Conservation (phyloP, 2,797 vertebrate species). For the Poeciliopsis presidionis region DNA sequence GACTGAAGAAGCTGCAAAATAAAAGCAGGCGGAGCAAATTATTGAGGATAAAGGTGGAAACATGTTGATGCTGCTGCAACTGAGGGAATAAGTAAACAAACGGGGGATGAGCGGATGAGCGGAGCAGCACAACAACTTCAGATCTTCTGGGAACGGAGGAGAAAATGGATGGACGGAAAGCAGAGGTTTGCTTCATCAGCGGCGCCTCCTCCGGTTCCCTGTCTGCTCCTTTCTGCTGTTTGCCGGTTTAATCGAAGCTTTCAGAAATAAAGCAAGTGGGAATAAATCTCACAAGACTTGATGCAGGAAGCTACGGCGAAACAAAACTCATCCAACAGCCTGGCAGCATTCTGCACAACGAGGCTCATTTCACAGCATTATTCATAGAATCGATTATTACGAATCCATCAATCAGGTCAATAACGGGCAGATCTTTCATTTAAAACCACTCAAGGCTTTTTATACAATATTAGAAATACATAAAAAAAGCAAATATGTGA, state of each 20-base stretch:
- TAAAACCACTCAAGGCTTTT: too few species aligned
- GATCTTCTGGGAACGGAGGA: conserved; percentile 58
- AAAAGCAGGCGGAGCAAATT: conserved; percentile 34
- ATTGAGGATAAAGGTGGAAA: conserved; percentile 27
- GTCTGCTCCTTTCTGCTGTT: conserved; percentile 30
- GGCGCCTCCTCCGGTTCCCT: conserved; percentile 11
- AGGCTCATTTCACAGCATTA: conserved; percentile 9
- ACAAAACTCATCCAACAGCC: conserved; percentile 41
- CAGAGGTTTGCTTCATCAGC: conserved; percentile 32
- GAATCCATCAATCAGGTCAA: too few species aligned
- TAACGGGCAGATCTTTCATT: too few species aligned
- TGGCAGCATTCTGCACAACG: conserved; percentile 4
- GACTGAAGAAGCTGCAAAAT: conserved; percentile 29
- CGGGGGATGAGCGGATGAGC: conserved; percentile 57
- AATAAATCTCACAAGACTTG: conserved; percentile 44
- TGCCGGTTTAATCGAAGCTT: conserved; percentile 60
- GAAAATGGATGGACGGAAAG: conserved; percentile 43
- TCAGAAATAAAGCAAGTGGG: conserved; percentile 58
- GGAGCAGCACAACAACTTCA: conserved; percentile 39
- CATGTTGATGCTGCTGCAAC: conserved; percentile 59
- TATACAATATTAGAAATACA: too few species aligned
- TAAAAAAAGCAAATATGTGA: too few species aligned
- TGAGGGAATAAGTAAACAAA: conserved; percentile 70
- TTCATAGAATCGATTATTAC: neutral
- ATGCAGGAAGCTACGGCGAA: conserved; percentile 28